phyloP scores from a whole-genome alignment of 2,113 vertebrate species.

The Rhea americana region DNA sequence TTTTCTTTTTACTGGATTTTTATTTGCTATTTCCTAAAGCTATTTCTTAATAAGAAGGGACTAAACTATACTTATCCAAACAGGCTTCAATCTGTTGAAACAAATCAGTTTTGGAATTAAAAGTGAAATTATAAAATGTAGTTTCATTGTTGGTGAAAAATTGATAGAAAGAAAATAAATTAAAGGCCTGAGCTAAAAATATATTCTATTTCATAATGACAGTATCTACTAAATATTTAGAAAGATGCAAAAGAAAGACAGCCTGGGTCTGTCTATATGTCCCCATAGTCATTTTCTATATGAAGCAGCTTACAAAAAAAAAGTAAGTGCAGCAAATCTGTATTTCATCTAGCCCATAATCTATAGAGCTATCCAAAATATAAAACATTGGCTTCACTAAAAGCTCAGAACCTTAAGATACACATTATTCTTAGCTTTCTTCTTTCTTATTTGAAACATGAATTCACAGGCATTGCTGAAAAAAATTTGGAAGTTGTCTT shows the following conservation, averaged over 20 bases:
- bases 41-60: background rate
- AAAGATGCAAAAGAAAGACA: background rate
- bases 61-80: background rate
- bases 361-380: background rate
- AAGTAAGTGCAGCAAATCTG: background rate
- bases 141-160: background rate
- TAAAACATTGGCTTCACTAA: background rate
- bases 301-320: background rate
- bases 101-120: background rate
- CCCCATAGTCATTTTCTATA: background rate
- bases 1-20: background rate
- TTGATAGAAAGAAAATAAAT: background rate
- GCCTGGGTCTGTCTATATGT: background rate
- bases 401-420: background rate
- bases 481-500: background rate
- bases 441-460: background rate
- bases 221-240: background rate
- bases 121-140: background rate
- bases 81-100: background rate
- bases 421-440: background rate
- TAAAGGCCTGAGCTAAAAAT: background rate
- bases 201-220: background rate
- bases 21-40: background rate
- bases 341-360: background rate
- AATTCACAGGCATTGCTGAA: background rate